phyloP scores from a whole-genome alignment of 2,113 vertebrate species.

The Zootoca vivipara region DNA sequence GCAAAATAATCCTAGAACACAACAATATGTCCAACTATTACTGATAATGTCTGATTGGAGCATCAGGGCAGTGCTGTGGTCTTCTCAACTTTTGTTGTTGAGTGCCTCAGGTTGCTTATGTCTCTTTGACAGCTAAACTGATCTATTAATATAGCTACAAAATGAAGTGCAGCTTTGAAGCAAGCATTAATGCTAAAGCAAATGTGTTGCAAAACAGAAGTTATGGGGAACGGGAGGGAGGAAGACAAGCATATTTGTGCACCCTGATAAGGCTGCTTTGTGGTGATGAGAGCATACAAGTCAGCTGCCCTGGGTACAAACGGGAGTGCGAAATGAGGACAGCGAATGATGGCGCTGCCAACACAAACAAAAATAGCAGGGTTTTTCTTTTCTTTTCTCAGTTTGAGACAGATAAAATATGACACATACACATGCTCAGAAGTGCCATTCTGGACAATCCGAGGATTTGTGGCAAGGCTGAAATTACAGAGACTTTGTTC shows the following conservation, averaged over 20 bases:
- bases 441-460: slow-evolving; percentile 19
- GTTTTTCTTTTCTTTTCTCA: neutral
- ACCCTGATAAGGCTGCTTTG: neutral
- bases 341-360: neutral
- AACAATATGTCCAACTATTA: too few relatives aligned
- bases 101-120: neutral
- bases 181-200: neutral
- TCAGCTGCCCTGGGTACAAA: neutral
- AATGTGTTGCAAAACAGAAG: slow-evolving; percentile 25
- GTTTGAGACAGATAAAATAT: slow-evolving; percentile 29
- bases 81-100: slow-evolving; percentile 17
- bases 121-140: neutral
- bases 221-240: neutral
- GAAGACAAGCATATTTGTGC: neutral
- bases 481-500: slow-evolving; percentile 4
- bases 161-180: neutral
- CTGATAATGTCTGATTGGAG: neutral
- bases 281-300: slow-evolving; percentile 25
- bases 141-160: neutral
- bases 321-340: slow-evolving; percentile 15
- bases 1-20: too few relatives aligned
- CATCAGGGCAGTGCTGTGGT: neutral
- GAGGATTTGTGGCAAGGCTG: neutral
- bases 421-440: neutral
- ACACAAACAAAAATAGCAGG: neutral